Base-by-base conservation (phyloP, 2,113 vertebrate species). In the Cettia cetti region DNA sequence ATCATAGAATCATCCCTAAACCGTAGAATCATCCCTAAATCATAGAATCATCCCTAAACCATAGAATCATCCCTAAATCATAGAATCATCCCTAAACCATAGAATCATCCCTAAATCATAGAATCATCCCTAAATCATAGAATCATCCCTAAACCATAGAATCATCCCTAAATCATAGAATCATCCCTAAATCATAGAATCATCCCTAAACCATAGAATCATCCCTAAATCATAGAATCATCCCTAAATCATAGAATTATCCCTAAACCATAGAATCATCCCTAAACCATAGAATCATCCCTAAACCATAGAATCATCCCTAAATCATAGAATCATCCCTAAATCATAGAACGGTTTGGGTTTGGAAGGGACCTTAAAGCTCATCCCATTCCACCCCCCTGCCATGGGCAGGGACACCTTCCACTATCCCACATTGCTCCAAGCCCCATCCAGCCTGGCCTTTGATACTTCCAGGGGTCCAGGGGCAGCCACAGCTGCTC, bases 381-480 rank as follows among this genome's bases (percentile, higher is more conserved):
- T 56, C n/a, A 63, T 42, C 12, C 10, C 5, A 5, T 61, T 33
- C 12, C 40, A 33, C 26, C 14, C 6, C 15, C 2, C 7, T 68
- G 39, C 42, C 50, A 37, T 13, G 42, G 31, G 21, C 39, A 82
- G 21, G n/a, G 40, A 35, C 47, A 20, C 2, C 5, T 77, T 70
- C 27, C 42, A 49, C 49, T 28, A 2, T 1, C 7, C 56, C 80
- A 70, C 22, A 15, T 3, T 50, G 11, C 22, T 83, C 56, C 64
- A 63, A 63, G 8, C 11, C 47, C 31, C 0, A 0, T 33, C 47
- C 54, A 90, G 0, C 27, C 13, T 28, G 56, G 35, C 42, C 49
- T 63, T 37, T 63, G 22, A 8, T 27, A 56, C 15, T 49, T 16
- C 17, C 56, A 63, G 71, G 56, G 22, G 33, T 63, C 31, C 54